Conservation (phyloP, 1,140 invertebrate species). For the Lethrus apterus region DNA sequence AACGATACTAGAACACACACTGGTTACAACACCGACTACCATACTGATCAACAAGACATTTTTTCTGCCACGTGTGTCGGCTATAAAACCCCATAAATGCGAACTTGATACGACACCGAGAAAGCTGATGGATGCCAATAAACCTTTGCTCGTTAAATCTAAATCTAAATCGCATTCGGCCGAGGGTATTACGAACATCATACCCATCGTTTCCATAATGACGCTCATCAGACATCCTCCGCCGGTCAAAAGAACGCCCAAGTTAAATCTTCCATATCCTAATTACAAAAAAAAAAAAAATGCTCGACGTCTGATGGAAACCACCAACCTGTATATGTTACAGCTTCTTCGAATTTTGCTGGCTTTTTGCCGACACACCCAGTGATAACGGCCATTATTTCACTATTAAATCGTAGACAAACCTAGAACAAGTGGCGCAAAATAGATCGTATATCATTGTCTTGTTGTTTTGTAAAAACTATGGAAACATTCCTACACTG, state of each 20-base stretch:
- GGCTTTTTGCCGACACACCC: conserved; percentile 4
- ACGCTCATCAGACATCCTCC: conserved; percentile 37
- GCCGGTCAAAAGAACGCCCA: conserved; percentile 31
- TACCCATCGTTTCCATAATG: conserved; percentile 38
- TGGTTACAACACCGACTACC: conserved; percentile 49
- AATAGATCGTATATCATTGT: too few relatives aligned
- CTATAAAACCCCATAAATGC: conserved; percentile 39
- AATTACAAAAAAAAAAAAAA: conserved; percentile 12
- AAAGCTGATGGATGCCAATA: conserved; percentile 36
- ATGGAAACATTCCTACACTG: conserved; percentile 1
- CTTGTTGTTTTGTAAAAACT: too few relatives aligned
- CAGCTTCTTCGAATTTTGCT: conserved; percentile 11
- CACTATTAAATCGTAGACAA: too few relatives aligned
- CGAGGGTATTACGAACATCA: conserved; percentile 39
- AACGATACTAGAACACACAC: conserved; percentile 50
- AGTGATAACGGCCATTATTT: too few relatives aligned
- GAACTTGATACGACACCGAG: conserved; percentile 38
- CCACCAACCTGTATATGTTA: conserved; percentile 4
- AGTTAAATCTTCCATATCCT: conserved; percentile 39
- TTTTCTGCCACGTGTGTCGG: conserved; percentile 35
- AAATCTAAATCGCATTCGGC: conserved; percentile 41
- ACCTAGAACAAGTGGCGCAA: too few relatives aligned
- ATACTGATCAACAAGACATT: conserved; percentile 52
- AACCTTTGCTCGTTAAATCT: conserved; percentile 31
- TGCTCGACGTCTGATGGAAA: not conserved